Conservation (phyloP, 1,140 invertebrate species). For the Trichonephila clavata region DNA sequence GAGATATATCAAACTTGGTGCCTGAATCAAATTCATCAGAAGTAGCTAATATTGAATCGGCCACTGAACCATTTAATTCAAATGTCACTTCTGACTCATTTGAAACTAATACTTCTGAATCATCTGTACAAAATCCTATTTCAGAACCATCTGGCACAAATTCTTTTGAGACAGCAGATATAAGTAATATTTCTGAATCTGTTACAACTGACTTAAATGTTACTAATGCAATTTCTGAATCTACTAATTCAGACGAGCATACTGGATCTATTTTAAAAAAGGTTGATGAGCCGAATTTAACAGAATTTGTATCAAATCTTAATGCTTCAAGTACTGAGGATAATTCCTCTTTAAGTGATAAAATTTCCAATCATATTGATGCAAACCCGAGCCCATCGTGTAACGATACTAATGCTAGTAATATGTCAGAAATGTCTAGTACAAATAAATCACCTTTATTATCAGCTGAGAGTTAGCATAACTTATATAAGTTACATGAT, state of each 20-base stretch:
- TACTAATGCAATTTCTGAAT: background rate
- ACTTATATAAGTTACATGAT: background rate
- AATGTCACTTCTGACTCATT: background rate
- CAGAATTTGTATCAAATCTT: background rate
- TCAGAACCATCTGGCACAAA: background rate
- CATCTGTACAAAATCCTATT: background rate
- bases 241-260: background rate
- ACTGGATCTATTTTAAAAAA: background rate
- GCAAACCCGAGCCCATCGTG: background rate
- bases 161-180: background rate
- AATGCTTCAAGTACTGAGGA: background rate
- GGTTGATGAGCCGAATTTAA: background rate
- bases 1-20: background rate
- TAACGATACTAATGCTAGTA: background rate
- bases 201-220: background rate
- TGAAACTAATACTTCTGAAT: background rate
- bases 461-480: slow-evolving; percentile 31
- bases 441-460: slow-evolving; percentile 15
- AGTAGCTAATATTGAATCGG: background rate
- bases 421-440: slow-evolving; percentile 16
- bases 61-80: background rate
- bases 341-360: background rate
- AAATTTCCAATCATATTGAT: background rate
- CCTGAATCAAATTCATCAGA: background rate
- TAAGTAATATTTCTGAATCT: background rate